Evolutionary conservation across 2,797 vertebrate genomes (phyloP).

Genomic region (Rousettus madagascariensis): DNA sequence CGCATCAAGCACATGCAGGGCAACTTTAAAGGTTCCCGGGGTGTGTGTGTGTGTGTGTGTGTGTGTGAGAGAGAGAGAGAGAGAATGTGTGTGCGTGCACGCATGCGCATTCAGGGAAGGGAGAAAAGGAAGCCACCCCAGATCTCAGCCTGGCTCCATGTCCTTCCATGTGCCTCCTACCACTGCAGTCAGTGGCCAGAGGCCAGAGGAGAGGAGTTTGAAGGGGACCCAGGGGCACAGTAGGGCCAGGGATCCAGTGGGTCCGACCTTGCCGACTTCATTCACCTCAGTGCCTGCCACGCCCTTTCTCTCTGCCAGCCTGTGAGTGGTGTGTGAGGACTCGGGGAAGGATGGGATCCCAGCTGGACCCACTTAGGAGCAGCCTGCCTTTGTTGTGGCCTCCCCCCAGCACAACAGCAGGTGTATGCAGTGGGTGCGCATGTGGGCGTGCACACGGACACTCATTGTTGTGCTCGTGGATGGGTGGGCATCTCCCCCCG

Average conservation of each 20-base stretch:
- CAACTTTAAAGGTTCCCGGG: background rate
- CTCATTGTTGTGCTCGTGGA: background rate
- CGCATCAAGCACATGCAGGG: background rate
- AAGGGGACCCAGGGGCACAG: background rate
- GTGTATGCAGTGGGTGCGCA: background rate
- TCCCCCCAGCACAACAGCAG: background rate
- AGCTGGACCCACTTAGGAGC: background rate
- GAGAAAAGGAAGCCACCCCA: background rate
- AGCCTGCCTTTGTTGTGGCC: background rate
- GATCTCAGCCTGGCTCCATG: background rate
- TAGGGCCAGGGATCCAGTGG: background rate
- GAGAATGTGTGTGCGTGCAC: too few relatives aligned
- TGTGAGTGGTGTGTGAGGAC: background rate
- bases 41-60: background rate
- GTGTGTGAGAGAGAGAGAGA: too few relatives aligned
- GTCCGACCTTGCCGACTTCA: background rate
- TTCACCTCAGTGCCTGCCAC: background rate
- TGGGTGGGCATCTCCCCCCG: background rate
- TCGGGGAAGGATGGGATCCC: background rate
- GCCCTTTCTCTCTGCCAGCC: background rate
- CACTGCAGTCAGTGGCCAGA: background rate
- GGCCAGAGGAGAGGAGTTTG: background rate
- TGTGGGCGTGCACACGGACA: background rate
- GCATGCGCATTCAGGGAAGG: background rate
- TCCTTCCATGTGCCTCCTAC: background rate